Conservation (phyloP, 2,797 vertebrate species). For the Pipistrellus nathusii region DNA sequence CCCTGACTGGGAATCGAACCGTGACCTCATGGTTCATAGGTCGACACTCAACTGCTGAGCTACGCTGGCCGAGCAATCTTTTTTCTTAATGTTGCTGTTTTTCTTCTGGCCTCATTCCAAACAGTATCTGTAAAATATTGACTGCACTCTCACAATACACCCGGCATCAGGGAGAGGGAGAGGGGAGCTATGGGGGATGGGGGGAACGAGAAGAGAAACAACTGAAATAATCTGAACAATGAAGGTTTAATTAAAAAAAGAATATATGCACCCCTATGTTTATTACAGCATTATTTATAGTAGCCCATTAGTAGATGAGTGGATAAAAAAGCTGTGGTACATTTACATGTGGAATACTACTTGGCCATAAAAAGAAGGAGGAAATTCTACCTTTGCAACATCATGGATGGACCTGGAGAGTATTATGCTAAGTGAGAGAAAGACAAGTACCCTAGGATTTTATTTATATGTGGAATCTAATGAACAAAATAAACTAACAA, state of each 20-base stretch:
- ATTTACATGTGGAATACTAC: not conserved
- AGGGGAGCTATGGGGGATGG: no score
- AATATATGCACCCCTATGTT: not conserved
- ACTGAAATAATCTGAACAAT: no score
- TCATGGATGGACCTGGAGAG: not conserved
- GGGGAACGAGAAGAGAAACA: no score
- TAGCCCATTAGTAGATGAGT: not conserved
- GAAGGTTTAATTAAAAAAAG: no score
- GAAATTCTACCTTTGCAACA: not conserved
- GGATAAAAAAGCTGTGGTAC: not conserved
- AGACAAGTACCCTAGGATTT: not conserved
- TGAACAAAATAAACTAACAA: not conserved
- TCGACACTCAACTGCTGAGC: no score
- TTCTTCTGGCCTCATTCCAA: not conserved
- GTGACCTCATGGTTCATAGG: no score
- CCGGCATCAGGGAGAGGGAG: no score
- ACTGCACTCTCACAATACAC: no score
- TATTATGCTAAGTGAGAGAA: not conserved
- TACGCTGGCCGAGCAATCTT: not conserved
- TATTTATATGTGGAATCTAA: not conserved
- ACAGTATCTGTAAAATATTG: not conserved
- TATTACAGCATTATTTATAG: not conserved
- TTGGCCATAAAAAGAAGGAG: not conserved
- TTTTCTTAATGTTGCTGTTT: not conserved
- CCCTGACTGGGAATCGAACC: no score